A percentile compares a stretch with the other conserved stretches of the same genome.
phyloP scores from a whole-genome alignment of 2,888 invertebrate genomes.

The Dromius quadrimaculatus region DNA sequence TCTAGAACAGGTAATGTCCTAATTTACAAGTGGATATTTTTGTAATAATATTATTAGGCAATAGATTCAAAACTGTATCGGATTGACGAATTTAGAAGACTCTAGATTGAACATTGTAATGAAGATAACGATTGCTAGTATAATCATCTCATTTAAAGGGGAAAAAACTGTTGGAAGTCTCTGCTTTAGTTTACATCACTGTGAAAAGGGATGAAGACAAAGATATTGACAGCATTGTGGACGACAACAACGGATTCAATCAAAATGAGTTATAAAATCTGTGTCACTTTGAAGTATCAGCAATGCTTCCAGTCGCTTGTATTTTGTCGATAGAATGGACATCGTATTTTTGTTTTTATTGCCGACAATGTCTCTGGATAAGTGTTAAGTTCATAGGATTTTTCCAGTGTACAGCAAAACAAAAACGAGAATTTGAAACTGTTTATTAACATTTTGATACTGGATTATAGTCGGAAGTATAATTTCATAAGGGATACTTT shows the following conservation, averaged over 20 bases:
- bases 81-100: no score
- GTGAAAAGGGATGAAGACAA: background rate
- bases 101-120: no score
- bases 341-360: conserved; percentile 25
- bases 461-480: background rate
- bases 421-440: background rate
- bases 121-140: no score
- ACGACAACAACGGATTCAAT: background rate
- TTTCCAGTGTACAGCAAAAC: background rate
- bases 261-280: conserved; percentile 17
- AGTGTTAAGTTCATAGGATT: background rate
- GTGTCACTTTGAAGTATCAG: conserved; percentile 21
- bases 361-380: conserved; percentile 12
- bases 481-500: background rate
- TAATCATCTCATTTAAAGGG: no score
- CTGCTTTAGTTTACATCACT: no score
- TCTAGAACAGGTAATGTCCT: no score
- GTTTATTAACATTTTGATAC: background rate
- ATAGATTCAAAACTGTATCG: no score
- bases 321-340: conserved; percentile 8
- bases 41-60: no score
- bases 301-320: conserved; percentile 1
- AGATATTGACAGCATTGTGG: conserved; percentile 10
- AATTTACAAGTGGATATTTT: no score
- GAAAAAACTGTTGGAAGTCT: no score